A percentile compares a stretch with the other conserved stretches of the same genome.
Conservation (phyloP, 2,113 vertebrate species). For the Regulus satrapa region DNA sequence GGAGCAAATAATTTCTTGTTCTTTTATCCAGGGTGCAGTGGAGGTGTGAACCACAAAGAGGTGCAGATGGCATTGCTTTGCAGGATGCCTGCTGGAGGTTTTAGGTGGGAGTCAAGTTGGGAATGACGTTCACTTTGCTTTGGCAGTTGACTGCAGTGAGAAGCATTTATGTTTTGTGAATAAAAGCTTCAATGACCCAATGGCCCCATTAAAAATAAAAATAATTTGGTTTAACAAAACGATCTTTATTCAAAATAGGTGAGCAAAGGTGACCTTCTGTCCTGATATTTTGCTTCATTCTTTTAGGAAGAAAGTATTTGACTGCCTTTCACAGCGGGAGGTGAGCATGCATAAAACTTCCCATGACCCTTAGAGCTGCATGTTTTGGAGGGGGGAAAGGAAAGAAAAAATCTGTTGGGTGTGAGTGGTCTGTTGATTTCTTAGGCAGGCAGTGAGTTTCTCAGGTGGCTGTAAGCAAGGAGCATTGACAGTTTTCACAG, state of each 20-base stretch:
- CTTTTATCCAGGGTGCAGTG: not conserved
- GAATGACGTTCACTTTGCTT: not conserved
- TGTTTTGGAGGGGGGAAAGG: rapidly evolving
- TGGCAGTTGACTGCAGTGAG: not conserved
- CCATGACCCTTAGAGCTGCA: not conserved
- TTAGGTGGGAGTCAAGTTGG: not conserved
- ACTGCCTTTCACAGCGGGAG: not conserved
- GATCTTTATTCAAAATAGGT: not conserved
- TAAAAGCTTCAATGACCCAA: not conserved
- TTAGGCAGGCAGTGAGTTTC: not conserved
- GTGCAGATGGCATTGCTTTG: not conserved
- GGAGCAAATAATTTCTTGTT: not conserved
- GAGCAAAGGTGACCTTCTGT: not conserved
- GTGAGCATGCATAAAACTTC: not conserved
- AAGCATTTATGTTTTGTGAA: not conserved
- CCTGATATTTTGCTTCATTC: not conserved
- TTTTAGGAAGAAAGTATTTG: not conserved
- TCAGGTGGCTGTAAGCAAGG: not conserved
- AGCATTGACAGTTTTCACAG: rapidly evolving
- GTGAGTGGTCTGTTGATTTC: not conserved
- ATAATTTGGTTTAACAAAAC: not conserved
- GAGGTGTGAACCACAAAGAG: not conserved
- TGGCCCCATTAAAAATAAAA: not conserved
- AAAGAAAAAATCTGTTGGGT: rapidly evolving
- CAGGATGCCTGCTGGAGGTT: not conserved